These are phyloP conservation scores for Nemotelus pantherinus DNA, from an alignment of 2,888 invertebrate species.

Conservation along the genomic window DNA sequence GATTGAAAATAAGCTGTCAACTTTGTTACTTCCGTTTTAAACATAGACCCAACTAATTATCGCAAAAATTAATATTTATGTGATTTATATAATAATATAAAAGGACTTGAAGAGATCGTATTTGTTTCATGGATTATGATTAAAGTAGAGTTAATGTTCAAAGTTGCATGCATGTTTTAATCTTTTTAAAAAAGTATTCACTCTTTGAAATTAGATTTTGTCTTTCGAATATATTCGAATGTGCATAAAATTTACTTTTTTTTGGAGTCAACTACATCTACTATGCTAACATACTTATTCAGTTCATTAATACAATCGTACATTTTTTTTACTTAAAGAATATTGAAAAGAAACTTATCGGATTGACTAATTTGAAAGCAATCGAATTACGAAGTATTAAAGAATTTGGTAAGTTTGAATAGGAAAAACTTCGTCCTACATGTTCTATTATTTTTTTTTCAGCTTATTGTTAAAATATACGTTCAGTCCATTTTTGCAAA, in stretches of 20 bases:
- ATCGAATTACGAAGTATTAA: not conserved
- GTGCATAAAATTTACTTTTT: not conserved
- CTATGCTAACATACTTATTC: no score
- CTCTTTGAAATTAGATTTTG: no score
- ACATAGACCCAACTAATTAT: no score
- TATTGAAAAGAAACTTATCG: not conserved
- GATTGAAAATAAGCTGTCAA: no score
- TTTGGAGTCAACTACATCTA: not conserved
- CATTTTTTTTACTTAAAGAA: not conserved
- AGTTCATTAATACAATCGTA: no score
- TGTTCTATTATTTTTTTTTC: not conserved
- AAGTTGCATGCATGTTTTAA: not conserved
- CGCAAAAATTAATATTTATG: not conserved
- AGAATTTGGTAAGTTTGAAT: no score
- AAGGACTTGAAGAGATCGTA: constrained; percentile 42
- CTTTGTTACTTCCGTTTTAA: no score
- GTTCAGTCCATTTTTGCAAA: constrained; percentile 29
- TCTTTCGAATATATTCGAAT: no score
- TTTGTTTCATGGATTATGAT: constrained; percentile 27
- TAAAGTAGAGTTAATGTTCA: not conserved
- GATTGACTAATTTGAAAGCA: not conserved
- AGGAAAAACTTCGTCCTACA: not conserved
- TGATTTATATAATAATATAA: constrained; percentile 17
- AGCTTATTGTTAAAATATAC: not conserved
- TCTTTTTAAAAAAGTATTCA: not conserved